Conservation (phyloP, 2,113 vertebrate species). For the Perccottus glenii region DNA sequence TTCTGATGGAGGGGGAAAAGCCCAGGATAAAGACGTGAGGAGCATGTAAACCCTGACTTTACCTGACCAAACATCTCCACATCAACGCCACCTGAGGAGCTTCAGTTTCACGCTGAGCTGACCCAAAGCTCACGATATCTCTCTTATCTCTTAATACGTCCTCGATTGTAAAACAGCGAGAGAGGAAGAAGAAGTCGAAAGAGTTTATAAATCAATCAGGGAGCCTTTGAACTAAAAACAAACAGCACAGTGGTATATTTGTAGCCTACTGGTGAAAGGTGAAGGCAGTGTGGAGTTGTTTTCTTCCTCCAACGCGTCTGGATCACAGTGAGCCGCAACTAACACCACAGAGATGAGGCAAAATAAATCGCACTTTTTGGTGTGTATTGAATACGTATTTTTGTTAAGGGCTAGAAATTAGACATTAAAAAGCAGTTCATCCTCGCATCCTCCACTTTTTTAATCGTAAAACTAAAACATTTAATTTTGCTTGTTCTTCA, state of each 20-base stretch:
- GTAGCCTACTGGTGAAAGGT: too few relatives aligned
- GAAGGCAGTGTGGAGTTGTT: too few relatives aligned
- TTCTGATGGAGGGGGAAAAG: background rate
- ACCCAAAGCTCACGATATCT: background rate
- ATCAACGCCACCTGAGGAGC: background rate
- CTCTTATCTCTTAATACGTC: background rate
- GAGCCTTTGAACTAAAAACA: too few relatives aligned
- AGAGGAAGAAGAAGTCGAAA: background rate
- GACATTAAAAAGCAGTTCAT: too few relatives aligned
- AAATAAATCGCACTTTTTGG: too few relatives aligned
- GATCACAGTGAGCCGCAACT: too few relatives aligned
- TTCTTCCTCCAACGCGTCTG: too few relatives aligned
- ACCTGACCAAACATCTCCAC: background rate
- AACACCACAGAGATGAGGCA: too few relatives aligned
- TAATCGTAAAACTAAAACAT: background rate
- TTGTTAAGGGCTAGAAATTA: too few relatives aligned
- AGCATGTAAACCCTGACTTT: background rate
- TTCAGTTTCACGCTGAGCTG: conserved; percentile 2
- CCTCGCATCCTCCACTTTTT: too few relatives aligned
- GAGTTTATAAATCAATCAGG: background rate
- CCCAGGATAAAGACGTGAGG: background rate
- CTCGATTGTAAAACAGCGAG: background rate
- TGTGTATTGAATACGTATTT: too few relatives aligned
- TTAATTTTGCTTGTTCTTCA: background rate
- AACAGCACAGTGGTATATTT: too few relatives aligned